phyloP scores from a whole-genome alignment of 1,140 invertebrate species.

The Glossosoma conforme region DNA sequence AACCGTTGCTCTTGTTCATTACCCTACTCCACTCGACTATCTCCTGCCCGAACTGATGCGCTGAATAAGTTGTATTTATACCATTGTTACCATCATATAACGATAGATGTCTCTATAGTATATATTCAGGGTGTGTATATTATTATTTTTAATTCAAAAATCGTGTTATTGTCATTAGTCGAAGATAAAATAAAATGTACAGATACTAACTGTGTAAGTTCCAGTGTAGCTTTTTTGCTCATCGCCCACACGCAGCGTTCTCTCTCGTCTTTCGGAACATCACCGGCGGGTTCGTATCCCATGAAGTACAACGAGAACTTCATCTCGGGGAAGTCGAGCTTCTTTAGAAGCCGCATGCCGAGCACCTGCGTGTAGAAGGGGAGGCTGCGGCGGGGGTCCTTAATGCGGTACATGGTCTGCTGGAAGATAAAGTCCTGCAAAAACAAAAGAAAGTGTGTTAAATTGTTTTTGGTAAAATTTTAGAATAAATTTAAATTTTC shows the following conservation, averaged over 20 bases:
- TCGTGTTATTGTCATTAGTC: too few relatives aligned
- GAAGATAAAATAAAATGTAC: slow-evolving; percentile 3
- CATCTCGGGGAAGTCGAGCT: slow-evolving; percentile 83
- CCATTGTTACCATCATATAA: too few relatives aligned
- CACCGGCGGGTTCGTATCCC: slow-evolving; percentile 77
- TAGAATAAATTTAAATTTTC: not conserved
- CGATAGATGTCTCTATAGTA: too few relatives aligned
- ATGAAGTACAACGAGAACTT: slow-evolving; percentile 92
- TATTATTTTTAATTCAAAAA: too few relatives aligned
- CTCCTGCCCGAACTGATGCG: too few relatives aligned
- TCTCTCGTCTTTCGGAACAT: slow-evolving; percentile 64
- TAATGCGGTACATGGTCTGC: slow-evolving; percentile 95
- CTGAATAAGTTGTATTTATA: too few relatives aligned
- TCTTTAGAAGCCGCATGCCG: slow-evolving; percentile 85
- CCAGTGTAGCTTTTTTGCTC: slow-evolving; percentile 79
- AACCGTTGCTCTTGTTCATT: too few relatives aligned
- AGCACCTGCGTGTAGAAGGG: slow-evolving; percentile 88
- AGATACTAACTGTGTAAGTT: slow-evolving; percentile 81
- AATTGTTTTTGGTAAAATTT: too few relatives aligned
- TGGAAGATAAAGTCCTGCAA: slow-evolving; percentile 85
- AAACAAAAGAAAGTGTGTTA: slow-evolving; percentile 22
- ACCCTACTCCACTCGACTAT: too few relatives aligned
- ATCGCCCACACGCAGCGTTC: slow-evolving; percentile 74
- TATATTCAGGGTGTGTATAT: too few relatives aligned
- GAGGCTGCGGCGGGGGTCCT: slow-evolving; percentile 80